phyloP scores from a whole-genome alignment of 2,888 invertebrate species.

The Parnassius orleans region DNA sequence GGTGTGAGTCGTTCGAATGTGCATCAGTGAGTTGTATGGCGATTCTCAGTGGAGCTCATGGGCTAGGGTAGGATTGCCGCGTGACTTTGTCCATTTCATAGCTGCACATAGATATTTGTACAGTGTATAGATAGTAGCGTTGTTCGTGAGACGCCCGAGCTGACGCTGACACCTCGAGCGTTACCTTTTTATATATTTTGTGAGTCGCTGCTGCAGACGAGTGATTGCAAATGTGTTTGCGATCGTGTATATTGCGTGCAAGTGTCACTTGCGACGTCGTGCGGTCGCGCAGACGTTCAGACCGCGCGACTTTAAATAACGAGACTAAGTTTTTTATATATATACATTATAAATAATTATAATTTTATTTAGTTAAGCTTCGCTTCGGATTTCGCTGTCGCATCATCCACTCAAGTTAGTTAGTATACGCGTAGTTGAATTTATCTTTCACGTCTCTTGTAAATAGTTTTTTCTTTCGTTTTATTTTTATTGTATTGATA shows the following conservation, averaged over 20 bases:
- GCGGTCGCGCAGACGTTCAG: neutral
- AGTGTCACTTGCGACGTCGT: neutral
- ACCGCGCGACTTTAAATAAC: constrained; percentile 9
- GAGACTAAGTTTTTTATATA: constrained; percentile 21
- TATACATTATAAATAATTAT: constrained; percentile 30
- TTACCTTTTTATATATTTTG: constrained; percentile 16
- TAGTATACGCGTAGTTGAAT: constrained; percentile 55
- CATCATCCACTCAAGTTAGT: constrained; percentile 39
- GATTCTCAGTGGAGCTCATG: constrained; percentile 15
- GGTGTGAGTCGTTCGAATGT: neutral
- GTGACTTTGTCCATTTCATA: constrained; percentile 37
- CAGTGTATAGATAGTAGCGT: constrained; percentile 50
- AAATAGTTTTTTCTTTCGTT: constrained; percentile 34
- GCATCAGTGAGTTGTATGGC: neutral
- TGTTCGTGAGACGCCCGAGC: neutral
- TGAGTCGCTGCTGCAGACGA: constrained; percentile 2
- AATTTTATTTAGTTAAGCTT: constrained; percentile 38
- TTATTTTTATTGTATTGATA: constrained; percentile 8
- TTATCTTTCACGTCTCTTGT: constrained; percentile 42
- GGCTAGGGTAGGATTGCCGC: constrained; percentile 9
- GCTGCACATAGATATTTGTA: constrained; percentile 57
- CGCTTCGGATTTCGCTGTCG: constrained; percentile 50
- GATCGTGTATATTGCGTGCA: neutral
- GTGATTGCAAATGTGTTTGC: neutral
- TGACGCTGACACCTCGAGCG: neutral